phyloP scores from a whole-genome alignment of 2,113 vertebrate genomes.

The Chloropsis hardwickii region DNA sequence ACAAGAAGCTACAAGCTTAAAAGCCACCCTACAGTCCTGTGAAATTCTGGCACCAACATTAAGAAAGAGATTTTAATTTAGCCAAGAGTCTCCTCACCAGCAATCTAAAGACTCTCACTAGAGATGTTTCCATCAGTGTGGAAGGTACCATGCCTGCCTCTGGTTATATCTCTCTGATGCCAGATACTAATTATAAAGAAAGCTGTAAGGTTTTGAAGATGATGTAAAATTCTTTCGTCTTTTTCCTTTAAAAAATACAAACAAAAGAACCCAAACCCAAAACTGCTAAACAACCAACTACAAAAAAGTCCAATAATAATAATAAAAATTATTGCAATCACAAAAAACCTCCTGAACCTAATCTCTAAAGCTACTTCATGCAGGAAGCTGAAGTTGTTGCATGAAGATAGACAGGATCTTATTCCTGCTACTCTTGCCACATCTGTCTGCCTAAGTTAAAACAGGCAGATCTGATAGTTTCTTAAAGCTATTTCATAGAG shows the following conservation, averaged over 20 bases:
- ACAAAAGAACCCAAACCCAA: no score
- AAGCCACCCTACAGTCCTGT: background rate
- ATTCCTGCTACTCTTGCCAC: background rate
- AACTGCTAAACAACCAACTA: background rate
- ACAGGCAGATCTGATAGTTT: background rate
- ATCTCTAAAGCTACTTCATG: background rate
- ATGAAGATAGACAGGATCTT: background rate
- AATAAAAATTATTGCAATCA: background rate
- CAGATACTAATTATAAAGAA: background rate
- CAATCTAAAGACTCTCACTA: background rate
- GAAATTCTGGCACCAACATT: background rate
- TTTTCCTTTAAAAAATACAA: background rate
- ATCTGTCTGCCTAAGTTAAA: background rate
- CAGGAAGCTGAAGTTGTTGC: background rate
- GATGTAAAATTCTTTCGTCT: background rate
- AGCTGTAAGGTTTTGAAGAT: background rate
- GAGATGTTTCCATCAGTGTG: background rate
- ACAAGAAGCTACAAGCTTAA: background rate
- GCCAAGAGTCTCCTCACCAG: background rate
- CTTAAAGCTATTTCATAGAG: background rate
- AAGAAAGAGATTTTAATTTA: background rate
- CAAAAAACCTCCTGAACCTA: background rate
- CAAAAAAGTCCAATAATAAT: background rate
- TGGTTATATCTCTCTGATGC: background rate
- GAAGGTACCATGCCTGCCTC: background rate